Evolutionary conservation across 2,113 vertebrate species (phyloP).

Genomic region (Plecotus auritus): DNA sequence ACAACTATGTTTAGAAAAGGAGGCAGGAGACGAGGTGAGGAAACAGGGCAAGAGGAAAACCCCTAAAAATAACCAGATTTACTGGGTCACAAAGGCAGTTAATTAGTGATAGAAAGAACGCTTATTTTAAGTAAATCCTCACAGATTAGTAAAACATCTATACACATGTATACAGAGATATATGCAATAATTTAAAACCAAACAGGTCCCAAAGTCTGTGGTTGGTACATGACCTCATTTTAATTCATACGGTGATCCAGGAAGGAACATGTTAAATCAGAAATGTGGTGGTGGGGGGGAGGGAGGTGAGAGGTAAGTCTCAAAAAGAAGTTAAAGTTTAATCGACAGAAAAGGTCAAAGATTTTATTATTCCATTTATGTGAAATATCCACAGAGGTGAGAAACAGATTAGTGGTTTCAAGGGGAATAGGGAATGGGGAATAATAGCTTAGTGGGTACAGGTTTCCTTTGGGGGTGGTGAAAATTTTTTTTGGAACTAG

Average conservation of each 20-base stretch:
- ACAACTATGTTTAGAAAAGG: slow-evolving; percentile 71
- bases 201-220: neutral
- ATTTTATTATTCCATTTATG: neutral
- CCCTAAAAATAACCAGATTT: neutral
- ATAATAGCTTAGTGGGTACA: neutral
- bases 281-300: neutral
- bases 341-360: neutral
- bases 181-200: neutral
- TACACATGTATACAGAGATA: neutral
- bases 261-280: neutral
- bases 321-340: neutral
- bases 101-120: neutral
- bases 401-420: neutral
- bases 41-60: slow-evolving; percentile 47
- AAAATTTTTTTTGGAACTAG: neutral
- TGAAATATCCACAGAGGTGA: neutral
- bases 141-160: neutral
- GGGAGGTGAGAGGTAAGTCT: neutral
- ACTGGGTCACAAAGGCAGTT: slow-evolving; percentile 28
- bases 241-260: neutral
- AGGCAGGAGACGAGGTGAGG: neutral
- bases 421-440: neutral
- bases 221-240: neutral
- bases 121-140: slow-evolving; percentile 1
- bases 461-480: neutral